Conservation (phyloP, 2,113 vertebrate species). For the Canis aureus region DNA sequence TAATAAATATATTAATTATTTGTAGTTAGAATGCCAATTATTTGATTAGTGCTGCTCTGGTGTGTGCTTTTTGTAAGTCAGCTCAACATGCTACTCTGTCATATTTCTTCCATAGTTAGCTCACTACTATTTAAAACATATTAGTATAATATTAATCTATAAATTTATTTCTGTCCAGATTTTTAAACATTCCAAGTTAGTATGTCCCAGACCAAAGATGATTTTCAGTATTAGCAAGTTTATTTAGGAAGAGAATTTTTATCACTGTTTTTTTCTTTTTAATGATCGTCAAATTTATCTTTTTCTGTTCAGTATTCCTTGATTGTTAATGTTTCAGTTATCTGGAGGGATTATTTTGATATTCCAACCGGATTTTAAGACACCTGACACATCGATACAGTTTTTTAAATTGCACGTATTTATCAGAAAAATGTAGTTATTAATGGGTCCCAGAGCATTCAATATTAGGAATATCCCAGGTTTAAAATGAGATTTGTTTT, state of each 20-base stretch:
- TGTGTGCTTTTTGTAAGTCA: constrained; percentile 49
- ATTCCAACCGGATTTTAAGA: background rate
- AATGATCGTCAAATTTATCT: background rate
- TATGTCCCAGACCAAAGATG: constrained; percentile 35
- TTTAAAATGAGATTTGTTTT: constrained; percentile 10
- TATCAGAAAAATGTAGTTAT: constrained; percentile 17
- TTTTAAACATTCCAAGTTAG: constrained; percentile 43
- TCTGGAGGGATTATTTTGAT: constrained; percentile 43
- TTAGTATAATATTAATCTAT: constrained; percentile 29
- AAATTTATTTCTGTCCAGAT: background rate
- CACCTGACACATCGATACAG: background rate
- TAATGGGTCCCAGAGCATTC: background rate
- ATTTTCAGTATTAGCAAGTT: constrained; percentile 30
- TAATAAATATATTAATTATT: constrained; percentile 44
- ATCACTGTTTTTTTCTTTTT: background rate
- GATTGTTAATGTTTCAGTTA: constrained; percentile 44
- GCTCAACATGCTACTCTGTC: background rate
- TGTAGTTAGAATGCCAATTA: constrained; percentile 57
- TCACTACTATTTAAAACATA: background rate
- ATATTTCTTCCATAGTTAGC: constrained; percentile 21
- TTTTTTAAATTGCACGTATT: background rate
- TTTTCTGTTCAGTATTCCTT: background rate
- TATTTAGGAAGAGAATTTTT: constrained; percentile 44
- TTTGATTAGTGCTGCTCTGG: constrained; percentile 26
- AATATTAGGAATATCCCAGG: background rate